Percentiles rank a stretch among this genome's conserved stretches.
These are phyloP conservation scores for Upupa epops DNA, from an alignment of 2,113 vertebrate genomes.

Conservation along the genomic window DNA sequence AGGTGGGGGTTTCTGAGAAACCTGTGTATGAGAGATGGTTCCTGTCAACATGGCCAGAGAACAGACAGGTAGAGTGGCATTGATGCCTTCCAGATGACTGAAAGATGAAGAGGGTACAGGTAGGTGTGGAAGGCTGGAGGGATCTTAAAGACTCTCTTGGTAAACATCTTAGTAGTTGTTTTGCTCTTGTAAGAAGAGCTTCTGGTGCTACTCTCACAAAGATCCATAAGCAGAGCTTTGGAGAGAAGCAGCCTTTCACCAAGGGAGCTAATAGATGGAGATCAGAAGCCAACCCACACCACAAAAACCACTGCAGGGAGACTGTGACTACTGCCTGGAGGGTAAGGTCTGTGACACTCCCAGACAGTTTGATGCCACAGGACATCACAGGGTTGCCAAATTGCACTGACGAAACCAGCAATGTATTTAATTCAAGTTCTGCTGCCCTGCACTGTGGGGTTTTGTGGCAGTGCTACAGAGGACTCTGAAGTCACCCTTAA, in stretches of 20 bases:
- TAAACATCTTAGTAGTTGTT: not conserved
- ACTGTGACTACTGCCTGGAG: not conserved
- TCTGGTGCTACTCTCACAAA: not conserved
- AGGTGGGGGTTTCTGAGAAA: not conserved
- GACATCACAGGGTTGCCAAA: not conserved
- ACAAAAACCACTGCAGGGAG: not conserved
- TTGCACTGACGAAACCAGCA: not conserved
- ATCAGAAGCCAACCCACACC: not conserved
- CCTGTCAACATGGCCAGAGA: fast-evolving
- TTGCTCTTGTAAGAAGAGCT: not conserved
- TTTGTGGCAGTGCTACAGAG: not conserved
- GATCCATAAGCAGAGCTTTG: not conserved
- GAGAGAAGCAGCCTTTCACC: not conserved
- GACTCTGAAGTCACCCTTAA: not conserved
- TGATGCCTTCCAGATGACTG: not conserved
- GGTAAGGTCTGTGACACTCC: not conserved
- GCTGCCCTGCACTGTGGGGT: not conserved
- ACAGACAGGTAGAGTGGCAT: too few relatives aligned
- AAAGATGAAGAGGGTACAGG: not conserved
- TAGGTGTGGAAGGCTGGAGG: not conserved
- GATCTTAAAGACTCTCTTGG: not conserved
- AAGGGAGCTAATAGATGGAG: not conserved
- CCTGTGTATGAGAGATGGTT: not conserved
- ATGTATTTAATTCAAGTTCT: not conserved
- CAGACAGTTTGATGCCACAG: not conserved